Evolutionary conservation across 2,888 invertebrate species (phyloP), one percentile per base, ranked within the genome.

Genomic region (Stenodema calcarata): DNA sequence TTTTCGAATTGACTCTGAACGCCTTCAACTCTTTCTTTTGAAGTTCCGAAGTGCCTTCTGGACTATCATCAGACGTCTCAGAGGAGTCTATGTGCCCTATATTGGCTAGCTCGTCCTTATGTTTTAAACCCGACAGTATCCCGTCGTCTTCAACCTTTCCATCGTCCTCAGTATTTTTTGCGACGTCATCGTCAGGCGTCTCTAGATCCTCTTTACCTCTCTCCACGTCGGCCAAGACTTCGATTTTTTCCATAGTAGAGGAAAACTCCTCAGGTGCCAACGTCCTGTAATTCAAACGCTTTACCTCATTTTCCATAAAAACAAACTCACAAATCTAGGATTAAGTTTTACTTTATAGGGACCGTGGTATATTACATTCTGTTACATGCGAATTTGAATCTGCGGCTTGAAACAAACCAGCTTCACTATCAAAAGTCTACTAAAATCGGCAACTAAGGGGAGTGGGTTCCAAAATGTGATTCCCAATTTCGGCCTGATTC

Each of bases 31-130:
- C 88, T 28, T 87, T 87, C 76, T 88, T 88, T 28, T 87, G 75
- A 14, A 83, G 73, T 78, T 87, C 87, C 16, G 84, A 84, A 27
- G 88, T 88, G 79, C 89, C 89, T 87, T 90, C 89, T 7, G 90
- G 89, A 85, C 89, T 90, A 76, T 90, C 89, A 78, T 96, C 96
- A 7, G 95, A 96, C 14, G 94, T 93, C 92, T 96, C 96, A 0
- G 96, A 96, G 0, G 96, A 96, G 90, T 96, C 96, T 84, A 96
- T 96, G 90, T 96, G 96, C 14, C 94, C 94, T 81, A 96, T 95
- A 79, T 90, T 90, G 35, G 89, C 88, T 18, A 89, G 87, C 87
- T 90, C 90, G 87, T 89, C 89, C 44, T 89, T 88, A 50, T 89
- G 87, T 88, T 89, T 89, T 88, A 89, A 87, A n/a, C 88, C 88